These are phyloP conservation scores for Sebastes minor DNA, from an alignment of 2,797 vertebrate genomes.

Conservation along the genomic window DNA sequence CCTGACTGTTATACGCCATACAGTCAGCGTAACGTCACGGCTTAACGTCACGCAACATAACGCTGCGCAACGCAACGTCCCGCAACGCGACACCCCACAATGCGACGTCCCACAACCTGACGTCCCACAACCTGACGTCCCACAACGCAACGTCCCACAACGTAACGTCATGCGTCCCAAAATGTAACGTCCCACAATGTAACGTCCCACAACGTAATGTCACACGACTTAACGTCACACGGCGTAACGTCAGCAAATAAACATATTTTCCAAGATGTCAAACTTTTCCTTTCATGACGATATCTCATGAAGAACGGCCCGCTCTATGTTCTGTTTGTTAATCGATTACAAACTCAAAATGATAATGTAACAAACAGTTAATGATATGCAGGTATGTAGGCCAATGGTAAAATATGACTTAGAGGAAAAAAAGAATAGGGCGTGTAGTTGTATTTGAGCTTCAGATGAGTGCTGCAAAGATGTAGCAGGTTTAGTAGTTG, in stretches of 20 bases:
- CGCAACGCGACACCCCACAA: too few relatives aligned
- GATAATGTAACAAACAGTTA: not conserved
- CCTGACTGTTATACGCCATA: too few relatives aligned
- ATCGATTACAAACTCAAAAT: not conserved
- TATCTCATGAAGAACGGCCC: not conserved
- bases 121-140: too few relatives aligned
- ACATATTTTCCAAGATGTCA: too few relatives aligned
- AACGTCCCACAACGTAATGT: fast-evolving
- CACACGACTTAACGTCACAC: fast-evolving
- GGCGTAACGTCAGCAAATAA: too few relatives aligned
- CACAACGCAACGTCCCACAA: fast-evolving
- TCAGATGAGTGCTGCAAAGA: not conserved
- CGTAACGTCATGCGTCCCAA: not conserved
- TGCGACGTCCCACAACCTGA: too few relatives aligned
- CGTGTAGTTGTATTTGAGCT: not conserved
- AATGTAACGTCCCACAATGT: fast-evolving
- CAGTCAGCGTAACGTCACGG: too few relatives aligned
- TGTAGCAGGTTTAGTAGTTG: not conserved
- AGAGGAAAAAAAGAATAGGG: too few relatives aligned
- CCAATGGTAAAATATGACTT: not conserved
- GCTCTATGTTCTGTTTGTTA: not conserved
- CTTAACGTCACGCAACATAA: not conserved
- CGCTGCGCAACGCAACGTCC: fast-evolving
- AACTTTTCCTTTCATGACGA: not conserved
- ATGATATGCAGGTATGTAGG: not conserved